Evolutionary conservation across 2,113 vertebrate genomes (phyloP), one percentile per base, ranked within the genome.

Genomic region (Pachypanchax playfairii): DNA sequence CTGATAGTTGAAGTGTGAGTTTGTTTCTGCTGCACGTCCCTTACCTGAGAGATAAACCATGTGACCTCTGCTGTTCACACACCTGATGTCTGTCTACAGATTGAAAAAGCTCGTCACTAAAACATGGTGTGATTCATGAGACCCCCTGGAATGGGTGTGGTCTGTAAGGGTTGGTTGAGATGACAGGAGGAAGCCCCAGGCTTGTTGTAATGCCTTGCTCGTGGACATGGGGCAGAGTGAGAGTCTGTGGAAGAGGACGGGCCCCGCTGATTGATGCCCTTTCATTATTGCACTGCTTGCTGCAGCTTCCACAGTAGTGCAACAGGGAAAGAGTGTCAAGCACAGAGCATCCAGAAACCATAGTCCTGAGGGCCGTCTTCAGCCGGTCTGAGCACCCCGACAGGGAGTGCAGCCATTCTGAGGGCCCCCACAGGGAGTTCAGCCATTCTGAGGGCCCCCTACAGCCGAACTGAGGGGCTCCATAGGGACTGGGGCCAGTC

Each of bases 251-350:
- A 65, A 18, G 63, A n/a, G 24, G 59, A 29, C 13, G 7, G 52
- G 72, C 86, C 75, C 76, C 68, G 83, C 89, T 87, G 88, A 93
- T 92, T 86, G 92, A 95, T 92, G 94, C 94, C 94, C 94, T 96
- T 96, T 96, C 94, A 93, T 94, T 94, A 94, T 96, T 96, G 94
- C 94, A 96, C 94, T 96, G 94, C 94, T 95, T 79, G 89, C 90
- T 91, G 75, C 78, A 87, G 85, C 88, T 87, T 83, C 89, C 89
- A 94, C 94, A 96, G 94, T 94, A 95, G 94, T 94, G 94, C 94
- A 96, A 95, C 94, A 96, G 92, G 92, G 94, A 96, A 94, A 95
- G 94, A 95, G 94, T 94, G 84, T 88, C 93, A 92, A 87, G 89
- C 92, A 90, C 85, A 76, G 88, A 75, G 73, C n/a, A 6, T 59